These are phyloP conservation scores for Cheilosia pagana DNA, from an alignment of 2,888 invertebrate species.

Conservation along the genomic window DNA sequence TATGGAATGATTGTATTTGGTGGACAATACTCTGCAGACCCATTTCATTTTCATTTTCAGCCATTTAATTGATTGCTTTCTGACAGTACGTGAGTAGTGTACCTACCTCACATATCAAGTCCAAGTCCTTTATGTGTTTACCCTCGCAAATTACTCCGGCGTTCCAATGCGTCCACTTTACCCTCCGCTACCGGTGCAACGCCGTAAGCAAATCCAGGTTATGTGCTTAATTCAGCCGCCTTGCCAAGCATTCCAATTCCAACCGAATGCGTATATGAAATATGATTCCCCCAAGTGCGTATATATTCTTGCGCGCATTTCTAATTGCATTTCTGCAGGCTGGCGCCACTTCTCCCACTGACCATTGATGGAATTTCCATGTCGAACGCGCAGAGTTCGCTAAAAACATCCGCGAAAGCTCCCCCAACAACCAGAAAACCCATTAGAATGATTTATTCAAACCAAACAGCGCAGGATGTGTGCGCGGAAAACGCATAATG, in stretches of 20 bases:
- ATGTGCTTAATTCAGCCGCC: not conserved
- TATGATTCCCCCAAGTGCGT: not conserved
- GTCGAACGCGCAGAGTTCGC: conserved; percentile 10
- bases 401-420: not conserved
- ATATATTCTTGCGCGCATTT: not conserved
- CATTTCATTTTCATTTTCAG: too few relatives aligned
- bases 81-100: too few relatives aligned
- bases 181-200: too few relatives aligned
- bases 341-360: not conserved
- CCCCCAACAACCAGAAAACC: not conserved
- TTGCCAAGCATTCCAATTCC: not conserved
- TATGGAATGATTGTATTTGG: too few relatives aligned
- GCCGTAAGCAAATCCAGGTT: too few relatives aligned
- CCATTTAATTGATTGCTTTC: too few relatives aligned
- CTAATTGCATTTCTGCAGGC: conserved; percentile 9
- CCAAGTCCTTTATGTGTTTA: too few relatives aligned
- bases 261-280: not conserved
- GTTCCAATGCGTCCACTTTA: too few relatives aligned
- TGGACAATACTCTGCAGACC: too few relatives aligned
- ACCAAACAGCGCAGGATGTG: conserved; percentile 12
- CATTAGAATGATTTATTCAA: conserved; percentile 39
- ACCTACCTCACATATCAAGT: too few relatives aligned
- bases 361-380: conserved; percentile 25
- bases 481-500: conserved; percentile 6
- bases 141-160: too few relatives aligned